These are phyloP conservation scores for Python bivittatus DNA, from an alignment of 2,113 vertebrate species.

Conservation along the genomic window DNA sequence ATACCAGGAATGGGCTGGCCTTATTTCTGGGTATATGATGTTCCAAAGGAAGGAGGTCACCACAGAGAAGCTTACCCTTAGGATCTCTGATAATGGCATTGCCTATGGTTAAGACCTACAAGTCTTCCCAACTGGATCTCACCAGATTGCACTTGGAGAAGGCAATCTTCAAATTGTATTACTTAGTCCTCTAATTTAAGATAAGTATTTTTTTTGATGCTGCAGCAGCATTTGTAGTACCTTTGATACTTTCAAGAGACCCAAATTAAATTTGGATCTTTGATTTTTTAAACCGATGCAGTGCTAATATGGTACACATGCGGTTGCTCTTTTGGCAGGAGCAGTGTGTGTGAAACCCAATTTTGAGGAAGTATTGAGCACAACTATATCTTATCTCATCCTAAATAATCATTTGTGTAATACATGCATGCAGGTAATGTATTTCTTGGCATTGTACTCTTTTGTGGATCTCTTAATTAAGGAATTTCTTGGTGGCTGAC, in stretches of 20 bases:
- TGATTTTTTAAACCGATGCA: neutral
- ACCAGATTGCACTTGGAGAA: neutral
- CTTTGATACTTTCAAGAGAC: neutral
- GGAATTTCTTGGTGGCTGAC: slow-evolving; percentile 37
- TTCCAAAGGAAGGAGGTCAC: neutral
- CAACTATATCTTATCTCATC: neutral
- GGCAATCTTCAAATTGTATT: neutral
- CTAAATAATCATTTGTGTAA: neutral
- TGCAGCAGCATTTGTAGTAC: neutral
- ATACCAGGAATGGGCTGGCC: neutral
- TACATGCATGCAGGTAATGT: neutral
- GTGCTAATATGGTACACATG: neutral
- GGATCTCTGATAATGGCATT: neutral
- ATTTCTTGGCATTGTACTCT: no score
- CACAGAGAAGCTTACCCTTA: neutral
- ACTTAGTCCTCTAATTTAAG: neutral
- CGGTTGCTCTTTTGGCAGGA: neutral
- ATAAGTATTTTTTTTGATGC: neutral
- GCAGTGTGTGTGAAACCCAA: neutral
- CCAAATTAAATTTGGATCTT: neutral
- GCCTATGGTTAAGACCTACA: neutral
- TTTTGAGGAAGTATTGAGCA: neutral
- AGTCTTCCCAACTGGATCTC: neutral
- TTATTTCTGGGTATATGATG: neutral
- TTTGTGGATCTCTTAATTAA: slow-evolving; percentile 1